Conservation (phyloP, 2,113 vertebrate genomes). For the Strigops habroptila region DNA sequence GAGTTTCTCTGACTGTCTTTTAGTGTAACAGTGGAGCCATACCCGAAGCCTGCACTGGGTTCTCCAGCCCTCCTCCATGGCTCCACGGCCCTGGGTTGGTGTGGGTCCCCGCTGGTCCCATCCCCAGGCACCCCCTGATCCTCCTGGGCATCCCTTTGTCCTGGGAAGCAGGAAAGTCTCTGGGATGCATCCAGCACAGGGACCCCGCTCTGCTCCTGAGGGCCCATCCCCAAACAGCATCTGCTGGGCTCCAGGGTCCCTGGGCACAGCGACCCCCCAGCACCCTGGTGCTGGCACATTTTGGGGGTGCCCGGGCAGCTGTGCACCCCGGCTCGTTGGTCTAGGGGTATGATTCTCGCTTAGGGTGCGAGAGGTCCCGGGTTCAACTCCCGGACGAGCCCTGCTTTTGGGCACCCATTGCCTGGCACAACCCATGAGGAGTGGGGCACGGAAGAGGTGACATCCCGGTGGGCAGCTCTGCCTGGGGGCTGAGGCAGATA, state of each 20-base stretch:
- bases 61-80: no score
- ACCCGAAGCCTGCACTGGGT: no score
- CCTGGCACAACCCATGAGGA: not conserved
- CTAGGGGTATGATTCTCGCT: constrained; percentile 77
- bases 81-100: no score
- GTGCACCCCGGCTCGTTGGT: constrained; percentile 47
- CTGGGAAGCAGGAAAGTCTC: not conserved
- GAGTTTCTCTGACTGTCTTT: no score
- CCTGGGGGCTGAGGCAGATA: not conserved
- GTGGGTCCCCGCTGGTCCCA: no score
- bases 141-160: no score
- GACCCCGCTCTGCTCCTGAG: not conserved
- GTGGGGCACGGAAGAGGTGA: not conserved
- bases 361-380: constrained; percentile 72
- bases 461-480: not conserved
- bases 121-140: no score
- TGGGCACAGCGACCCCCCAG: no score
- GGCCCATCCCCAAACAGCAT: not conserved
- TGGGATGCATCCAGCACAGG: not conserved
- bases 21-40: no score
- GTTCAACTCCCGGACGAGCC: constrained; percentile 70
- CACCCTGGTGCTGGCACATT: no score
- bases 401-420: not conserved
- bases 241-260: rapidly evolving
- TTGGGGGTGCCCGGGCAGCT: no score